Conservation (phyloP, 2,888 invertebrate species). For the Eristalis pertinax region DNA sequence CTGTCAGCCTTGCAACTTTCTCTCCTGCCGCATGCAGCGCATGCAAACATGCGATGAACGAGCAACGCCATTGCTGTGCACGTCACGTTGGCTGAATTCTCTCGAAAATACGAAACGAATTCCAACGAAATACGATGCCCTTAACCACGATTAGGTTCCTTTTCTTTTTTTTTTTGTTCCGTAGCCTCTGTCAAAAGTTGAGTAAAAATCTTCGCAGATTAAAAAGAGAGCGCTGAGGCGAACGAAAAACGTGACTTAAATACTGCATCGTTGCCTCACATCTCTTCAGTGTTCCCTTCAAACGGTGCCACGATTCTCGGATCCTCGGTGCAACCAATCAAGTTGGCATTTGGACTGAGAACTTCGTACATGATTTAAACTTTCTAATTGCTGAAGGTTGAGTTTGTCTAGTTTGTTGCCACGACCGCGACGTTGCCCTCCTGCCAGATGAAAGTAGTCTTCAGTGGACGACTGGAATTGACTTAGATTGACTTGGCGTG, state of each 20-base stretch:
- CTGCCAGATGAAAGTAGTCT: background rate
- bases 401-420: constrained; percentile 6
- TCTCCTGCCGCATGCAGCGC: background rate
- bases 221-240: background rate
- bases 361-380: constrained; percentile 56
- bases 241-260: constrained; percentile 52
- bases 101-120: constrained; percentile 6
- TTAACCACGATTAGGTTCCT: background rate
- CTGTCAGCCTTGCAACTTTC: background rate
- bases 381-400: constrained; percentile 46
- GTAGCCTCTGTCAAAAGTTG: constrained; percentile 11
- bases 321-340: constrained; percentile 39
- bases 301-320: background rate
- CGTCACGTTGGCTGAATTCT: background rate
- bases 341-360: constrained; percentile 52
- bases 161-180: background rate
- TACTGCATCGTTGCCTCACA: constrained; percentile 22
- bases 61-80: background rate
- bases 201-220: constrained; percentile 7
- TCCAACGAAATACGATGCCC: background rate
- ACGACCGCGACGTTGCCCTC: constrained; percentile 9
- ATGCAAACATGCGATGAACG: background rate
- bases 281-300: background rate
- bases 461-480: background rate
- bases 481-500: background rate